These are phyloP conservation scores for Thymelicus acteon DNA, from an alignment of 2,888 invertebrate genomes.

Conservation along the genomic window DNA sequence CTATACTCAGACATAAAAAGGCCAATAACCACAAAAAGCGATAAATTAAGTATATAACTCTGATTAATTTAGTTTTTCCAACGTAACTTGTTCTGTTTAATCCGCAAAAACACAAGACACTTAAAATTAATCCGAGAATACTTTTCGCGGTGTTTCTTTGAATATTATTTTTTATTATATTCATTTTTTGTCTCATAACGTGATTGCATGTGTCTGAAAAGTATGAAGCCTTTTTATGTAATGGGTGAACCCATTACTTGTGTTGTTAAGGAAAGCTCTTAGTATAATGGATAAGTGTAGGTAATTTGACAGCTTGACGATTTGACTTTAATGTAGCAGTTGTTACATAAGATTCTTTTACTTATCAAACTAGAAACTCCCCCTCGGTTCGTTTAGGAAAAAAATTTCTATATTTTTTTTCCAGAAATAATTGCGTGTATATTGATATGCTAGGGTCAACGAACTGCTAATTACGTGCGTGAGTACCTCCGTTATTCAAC, in stretches of 20 bases:
- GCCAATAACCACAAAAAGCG: neutral
- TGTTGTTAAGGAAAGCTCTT: neutral
- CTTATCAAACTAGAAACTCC: no score
- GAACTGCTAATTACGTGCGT: no score
- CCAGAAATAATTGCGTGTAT: no score
- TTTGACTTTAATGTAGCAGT: no score
- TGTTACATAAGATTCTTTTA: no score
- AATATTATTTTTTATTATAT: neutral
- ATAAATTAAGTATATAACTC: neutral
- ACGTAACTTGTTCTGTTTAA: constrained; percentile 4
- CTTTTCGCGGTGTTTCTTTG: neutral
- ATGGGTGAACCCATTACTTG: neutral
- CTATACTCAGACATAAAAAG: neutral
- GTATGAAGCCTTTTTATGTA: neutral
- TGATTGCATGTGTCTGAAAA: neutral
- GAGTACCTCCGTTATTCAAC: no score
- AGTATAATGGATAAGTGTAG: neutral
- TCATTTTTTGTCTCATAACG: neutral
- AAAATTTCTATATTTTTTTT: no score
- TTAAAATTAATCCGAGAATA: constrained; percentile 14
- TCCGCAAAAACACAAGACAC: constrained; percentile 6
- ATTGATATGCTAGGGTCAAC: no score
- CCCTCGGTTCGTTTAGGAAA: no score
- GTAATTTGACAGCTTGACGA: no score
- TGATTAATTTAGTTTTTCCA: neutral